Percentiles rank a stretch among this genome's conserved stretches.
Conservation (phyloP, 64 coral and sea anemone genomes). For the Montipora capricornis region DNA sequence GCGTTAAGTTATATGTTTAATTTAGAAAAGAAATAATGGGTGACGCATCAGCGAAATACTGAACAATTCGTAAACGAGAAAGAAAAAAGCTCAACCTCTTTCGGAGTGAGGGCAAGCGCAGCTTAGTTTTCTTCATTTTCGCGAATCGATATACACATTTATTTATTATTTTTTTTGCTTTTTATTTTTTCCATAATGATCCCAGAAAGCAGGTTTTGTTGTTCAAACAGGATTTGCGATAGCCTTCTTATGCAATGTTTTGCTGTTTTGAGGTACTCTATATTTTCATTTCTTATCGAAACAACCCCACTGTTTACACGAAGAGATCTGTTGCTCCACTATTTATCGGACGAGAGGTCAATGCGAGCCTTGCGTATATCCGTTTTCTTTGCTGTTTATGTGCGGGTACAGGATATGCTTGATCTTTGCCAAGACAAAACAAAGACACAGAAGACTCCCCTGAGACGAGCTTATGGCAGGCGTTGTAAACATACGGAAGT, state of each 20-base stretch:
- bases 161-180: background rate
- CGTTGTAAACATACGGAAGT: background rate
- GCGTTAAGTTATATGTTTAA: too few species aligned
- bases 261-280: background rate
- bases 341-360: conserved; percentile 9
- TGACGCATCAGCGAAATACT: too few species aligned
- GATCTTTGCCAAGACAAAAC: conserved; percentile 14
- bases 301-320: conserved; percentile 14
- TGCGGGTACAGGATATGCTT: conserved; percentile 5
- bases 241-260: background rate
- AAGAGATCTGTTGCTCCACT: background rate
- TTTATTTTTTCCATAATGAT: background rate
- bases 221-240: background rate
- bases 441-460: background rate
- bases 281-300: conserved; percentile 22
- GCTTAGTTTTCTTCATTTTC: too few species aligned
- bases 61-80: too few species aligned
- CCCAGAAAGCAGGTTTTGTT: background rate
- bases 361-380: conserved; percentile 14
- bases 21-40: too few species aligned
- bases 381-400: conserved; percentile 30
- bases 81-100: background rate
- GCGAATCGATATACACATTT: background rate
- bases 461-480: background rate
- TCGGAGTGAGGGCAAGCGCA: background rate